Conservation (phyloP, 64 coral and sea anemone species). For the Montipora cactus region DNA sequence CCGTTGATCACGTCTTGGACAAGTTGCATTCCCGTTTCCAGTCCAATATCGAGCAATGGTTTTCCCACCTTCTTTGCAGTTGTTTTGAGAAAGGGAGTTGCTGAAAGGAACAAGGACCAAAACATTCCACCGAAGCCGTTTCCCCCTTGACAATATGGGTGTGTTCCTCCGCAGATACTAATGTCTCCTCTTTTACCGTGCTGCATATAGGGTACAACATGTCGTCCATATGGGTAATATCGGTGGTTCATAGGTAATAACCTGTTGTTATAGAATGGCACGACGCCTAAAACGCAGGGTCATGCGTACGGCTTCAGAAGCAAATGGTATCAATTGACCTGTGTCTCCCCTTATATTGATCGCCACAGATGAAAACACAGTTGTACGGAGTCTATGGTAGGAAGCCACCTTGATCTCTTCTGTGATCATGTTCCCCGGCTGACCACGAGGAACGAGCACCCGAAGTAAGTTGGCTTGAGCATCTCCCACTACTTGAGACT, state of each 20-base stretch:
- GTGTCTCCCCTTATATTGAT: slow-evolving; percentile 35
- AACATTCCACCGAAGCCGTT: slow-evolving; percentile 31
- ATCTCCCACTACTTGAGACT: background rate
- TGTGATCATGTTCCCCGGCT: background rate
- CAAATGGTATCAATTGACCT: slow-evolving; percentile 24
- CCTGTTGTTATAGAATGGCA: background rate
- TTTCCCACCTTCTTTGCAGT: slow-evolving; percentile 12
- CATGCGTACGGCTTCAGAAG: background rate
- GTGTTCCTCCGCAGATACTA: slow-evolving; percentile 3
- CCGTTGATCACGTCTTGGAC: slow-evolving; percentile 12
- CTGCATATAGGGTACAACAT: background rate
- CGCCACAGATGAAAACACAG: background rate
- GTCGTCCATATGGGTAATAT: background rate
- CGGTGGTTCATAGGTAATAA: background rate
- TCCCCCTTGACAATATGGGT: slow-evolving; percentile 31
- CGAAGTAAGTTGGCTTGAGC: background rate
- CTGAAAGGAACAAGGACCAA: background rate
- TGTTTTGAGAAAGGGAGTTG: slow-evolving; percentile 26
- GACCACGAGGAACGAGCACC: background rate
- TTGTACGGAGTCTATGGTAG: background rate
- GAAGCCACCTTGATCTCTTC: background rate
- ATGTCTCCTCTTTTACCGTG: background rate
- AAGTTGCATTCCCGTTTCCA: slow-evolving; percentile 31
- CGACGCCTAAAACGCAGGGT: slow-evolving; percentile 15
- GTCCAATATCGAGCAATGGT: background rate